Base-by-base conservation (phyloP, 2,797 vertebrate genomes). In the Natrix natrix region DNA sequence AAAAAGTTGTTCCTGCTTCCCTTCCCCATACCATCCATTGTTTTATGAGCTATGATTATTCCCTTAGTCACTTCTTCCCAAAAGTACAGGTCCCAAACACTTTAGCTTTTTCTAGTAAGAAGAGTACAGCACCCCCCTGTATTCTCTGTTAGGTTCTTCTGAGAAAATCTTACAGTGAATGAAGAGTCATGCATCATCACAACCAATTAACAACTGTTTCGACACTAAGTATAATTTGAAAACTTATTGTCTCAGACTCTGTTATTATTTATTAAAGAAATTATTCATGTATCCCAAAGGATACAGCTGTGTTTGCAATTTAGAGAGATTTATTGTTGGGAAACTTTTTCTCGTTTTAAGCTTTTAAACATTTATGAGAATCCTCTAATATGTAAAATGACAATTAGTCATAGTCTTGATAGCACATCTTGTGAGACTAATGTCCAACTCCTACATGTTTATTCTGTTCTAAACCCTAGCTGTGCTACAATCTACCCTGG, bases 171-270 rank as follows among this genome's bases (percentile, higher is more conserved):
- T 93, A 24, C 16, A 43, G 43, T 55, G 56, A 93, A 91, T 24
- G 43, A 93, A 83, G n/a, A 89, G 57, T 48, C 48, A 37, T 60
- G 87, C 69, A 91, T 91, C 91, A 93, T 86, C 88, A 69, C 32
- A 55, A 87, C 57, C 91, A 93, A 93, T 93, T 89, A 92, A 91
- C 52, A 87, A 59, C 69, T 90, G 86, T 66, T 63, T 86, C 90
- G 74, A 55, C 54, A 69, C 74, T 86, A 86, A 88, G 22, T 78
- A 37, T 88, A 91, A 56, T 89, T 91, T 69, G 32, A 86, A 93
- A 91, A 89, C 57, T 60, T 86, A 86, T 86, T 93, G 57, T 56
- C 90, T 89, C 69, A 91, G 52, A 57, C 69, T 59, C 20, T 13
- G 37, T 26, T 91, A 63, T 89, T 91, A 66, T 92, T 86, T 92